Base-by-base conservation (phyloP, 1,140 invertebrate species). In the Lithobius niger region DNA sequence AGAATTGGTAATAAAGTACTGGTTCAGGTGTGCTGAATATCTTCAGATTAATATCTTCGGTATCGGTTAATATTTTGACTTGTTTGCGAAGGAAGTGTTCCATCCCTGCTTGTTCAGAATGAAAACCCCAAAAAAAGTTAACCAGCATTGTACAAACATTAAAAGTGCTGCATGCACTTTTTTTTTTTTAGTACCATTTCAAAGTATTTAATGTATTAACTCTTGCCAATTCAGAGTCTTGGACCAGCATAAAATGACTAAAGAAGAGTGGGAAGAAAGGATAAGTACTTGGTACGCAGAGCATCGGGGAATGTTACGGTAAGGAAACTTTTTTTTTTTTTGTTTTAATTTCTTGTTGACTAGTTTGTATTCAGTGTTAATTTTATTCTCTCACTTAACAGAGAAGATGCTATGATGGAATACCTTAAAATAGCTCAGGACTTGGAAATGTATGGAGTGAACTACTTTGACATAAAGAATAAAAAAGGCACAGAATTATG, bases 211-310 rank as follows among this genome's bases (percentile, higher is more conserved):
- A 42, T 61, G 21, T 52, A 40, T 1, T 13, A 45, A n/a, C 19
- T 13, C n/a, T n/a, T n/a, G n/a, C n/a, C n/a, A n/a, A 27, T 27
- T 27, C 66, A 82, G 82, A 72, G 85, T 93, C 27, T 82, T 86
- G 75, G 83, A 86, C 68, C 92, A 97, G 71, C 90, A 93, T 71
- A 94, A 97, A 75, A 87, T 98, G 83, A 88, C 89, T 47, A 84
- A 88, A 71, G 90, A 96, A 40, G 92, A 98, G 75, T 99, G 97
- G 97, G 94, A 99, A 72, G 86, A 88, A 64, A 86, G 92, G 60
- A 97, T 99, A 66, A 89, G 86, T 57, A 94, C 88, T 59, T 99
- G 96, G 96, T 98, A 72, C 65, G 65, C 65, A 19, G 94, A 98
- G 72, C 94, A 98, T 71, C 84, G 84, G 69, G 91, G 84, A 57